Base-by-base conservation (phyloP, 2,888 invertebrate species). In the Nemurella pictetii region DNA sequence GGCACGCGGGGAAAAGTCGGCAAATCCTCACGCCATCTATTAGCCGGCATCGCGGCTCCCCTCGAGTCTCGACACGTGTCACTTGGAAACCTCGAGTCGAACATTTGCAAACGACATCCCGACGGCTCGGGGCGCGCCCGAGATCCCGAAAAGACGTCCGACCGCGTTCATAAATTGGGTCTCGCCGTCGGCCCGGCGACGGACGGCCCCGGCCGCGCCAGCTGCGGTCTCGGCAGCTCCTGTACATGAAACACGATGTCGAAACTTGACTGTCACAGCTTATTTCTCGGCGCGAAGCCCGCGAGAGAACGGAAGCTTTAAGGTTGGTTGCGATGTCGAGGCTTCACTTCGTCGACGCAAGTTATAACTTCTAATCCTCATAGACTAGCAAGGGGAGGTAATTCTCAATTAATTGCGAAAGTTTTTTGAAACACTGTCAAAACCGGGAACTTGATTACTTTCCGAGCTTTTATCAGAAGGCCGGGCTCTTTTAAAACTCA, bases 401-500 rank as follows among this genome's bases (percentile, higher is more conserved):
- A 82, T 82, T 82, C 82, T 55, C 82, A 82, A 82, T 82, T 82
- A 82, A 82, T 82, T 55, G 75, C 26, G 30, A 78, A 78, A 78
- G 78, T 78, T 78, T 78, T 78, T 78, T 78, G 78, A 78, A 78
- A 78, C 78, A 78, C 78, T 78, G 78, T 78, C 78, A 78, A 78
- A 78, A 30, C 78, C n/a, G 78, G 28, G 29, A 78, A 30, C 78
- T 30, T 78, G 78, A 78, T 78, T 78, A 78, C 78, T 78, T 78
- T 30, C 30, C 30, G 20, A 27, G 78, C n/a, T 78, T 78, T 30
- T 30, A 28, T 30, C 78, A 29, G 30, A 29, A 28, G 9, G 26
- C 28, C 2, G n/a, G 75, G 28, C 27, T 75, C 78, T n/a, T 28
- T 28, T n/a, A 28, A 78, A 78, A 27, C 75, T 75, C 26, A 75